Percentiles rank a stretch among this genome's conserved stretches.
Conservation (phyloP, 92 coral and sea anemone species). For the Epizoanthus rinbou region DNA sequence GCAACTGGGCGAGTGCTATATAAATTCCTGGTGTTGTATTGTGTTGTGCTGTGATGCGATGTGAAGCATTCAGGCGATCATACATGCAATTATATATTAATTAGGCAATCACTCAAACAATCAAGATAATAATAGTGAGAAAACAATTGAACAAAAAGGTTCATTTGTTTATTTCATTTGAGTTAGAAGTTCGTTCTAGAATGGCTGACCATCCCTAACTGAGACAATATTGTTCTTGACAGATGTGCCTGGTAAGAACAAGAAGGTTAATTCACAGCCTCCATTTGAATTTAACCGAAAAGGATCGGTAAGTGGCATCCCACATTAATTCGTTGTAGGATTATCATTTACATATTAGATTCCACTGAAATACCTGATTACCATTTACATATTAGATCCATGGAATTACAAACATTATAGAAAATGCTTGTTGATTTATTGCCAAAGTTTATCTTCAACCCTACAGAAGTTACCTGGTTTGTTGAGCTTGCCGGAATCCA, state of each 20-base stretch:
- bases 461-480: conserved; percentile 51
- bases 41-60: no score
- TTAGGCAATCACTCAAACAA: neutral
- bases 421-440: neutral
- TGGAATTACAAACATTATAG: no score
- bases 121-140: no score
- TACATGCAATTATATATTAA: no score
- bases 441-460: neutral
- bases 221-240: neutral
- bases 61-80: neutral
- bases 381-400: no score
- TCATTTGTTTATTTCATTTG: neutral
- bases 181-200: no score
- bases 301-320: neutral
- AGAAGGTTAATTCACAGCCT: neutral
- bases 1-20: no score
- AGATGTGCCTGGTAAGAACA: neutral
- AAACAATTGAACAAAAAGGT: no score
- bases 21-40: no score
- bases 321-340: neutral
- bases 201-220: neutral
- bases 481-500: conserved; percentile 72
- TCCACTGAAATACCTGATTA: no score
- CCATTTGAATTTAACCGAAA: neutral
- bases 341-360: no score